Percentiles rank a stretch among this genome's conserved stretches.
Evolutionary conservation across 2,113 vertebrate species (phyloP).

Genomic region (human): DNA sequence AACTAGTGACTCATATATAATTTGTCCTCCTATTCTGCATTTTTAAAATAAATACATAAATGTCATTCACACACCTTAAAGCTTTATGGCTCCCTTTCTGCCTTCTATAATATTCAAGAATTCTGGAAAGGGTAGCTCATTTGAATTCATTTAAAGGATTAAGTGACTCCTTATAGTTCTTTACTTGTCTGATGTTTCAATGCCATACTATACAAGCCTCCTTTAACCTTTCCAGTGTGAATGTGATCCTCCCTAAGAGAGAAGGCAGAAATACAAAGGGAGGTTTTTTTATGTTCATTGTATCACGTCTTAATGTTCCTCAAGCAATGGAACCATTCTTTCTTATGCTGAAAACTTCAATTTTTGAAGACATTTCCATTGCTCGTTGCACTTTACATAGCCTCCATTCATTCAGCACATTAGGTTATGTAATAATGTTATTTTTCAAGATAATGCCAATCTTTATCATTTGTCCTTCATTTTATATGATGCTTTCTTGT

Average conservation of each 20-base stretch:
- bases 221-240: background rate
- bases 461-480: background rate
- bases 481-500: background rate
- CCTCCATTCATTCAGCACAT: background rate
- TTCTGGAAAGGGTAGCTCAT: background rate
- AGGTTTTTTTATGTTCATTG: background rate
- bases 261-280: background rate
- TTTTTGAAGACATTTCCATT: background rate
- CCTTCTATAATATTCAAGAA: background rate
- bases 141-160: background rate
- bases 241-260: background rate
- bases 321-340: background rate
- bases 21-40: background rate
- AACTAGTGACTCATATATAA: background rate
- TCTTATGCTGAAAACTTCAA: background rate
- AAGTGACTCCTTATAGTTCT: background rate
- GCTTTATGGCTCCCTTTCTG: background rate
- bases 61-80: background rate
- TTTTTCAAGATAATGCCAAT: background rate
- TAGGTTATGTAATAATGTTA: background rate
- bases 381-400: background rate
- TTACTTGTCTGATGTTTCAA: background rate
- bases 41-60: background rate
- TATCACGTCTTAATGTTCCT: background rate
- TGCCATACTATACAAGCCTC: background rate